Conservation (phyloP, 2,113 vertebrate species). For the Parus major region DNA sequence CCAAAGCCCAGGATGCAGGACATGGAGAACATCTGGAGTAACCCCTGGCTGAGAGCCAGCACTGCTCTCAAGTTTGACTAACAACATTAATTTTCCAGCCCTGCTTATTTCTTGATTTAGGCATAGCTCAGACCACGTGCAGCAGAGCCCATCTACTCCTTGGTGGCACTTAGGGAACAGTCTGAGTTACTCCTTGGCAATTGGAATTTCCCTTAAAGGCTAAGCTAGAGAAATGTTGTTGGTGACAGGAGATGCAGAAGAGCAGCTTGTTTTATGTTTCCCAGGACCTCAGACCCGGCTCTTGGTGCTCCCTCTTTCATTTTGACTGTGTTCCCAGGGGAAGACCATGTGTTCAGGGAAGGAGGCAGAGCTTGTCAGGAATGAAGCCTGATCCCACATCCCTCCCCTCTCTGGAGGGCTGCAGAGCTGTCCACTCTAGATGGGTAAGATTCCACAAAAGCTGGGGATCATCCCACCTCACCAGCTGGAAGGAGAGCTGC, state of each 20-base stretch:
- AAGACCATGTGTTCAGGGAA: neutral
- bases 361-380: neutral
- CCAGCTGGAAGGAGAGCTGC: neutral
- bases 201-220: neutral
- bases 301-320: neutral
- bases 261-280: neutral
- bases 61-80: neutral
- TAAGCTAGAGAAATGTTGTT: neutral
- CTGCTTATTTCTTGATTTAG: neutral
- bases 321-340: neutral
- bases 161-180: neutral
- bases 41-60: neutral
- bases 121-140: fast-evolving
- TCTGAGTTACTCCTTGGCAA: neutral
- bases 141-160: neutral
- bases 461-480: neutral
- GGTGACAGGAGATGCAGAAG: neutral
- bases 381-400: neutral
- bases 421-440: neutral
- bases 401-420: neutral
- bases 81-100: neutral
- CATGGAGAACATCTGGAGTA: neutral
- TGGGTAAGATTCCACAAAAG: neutral
- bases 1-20: neutral
- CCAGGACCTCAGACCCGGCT: neutral